These are phyloP conservation scores for Coremacera marginata DNA, from an alignment of 2,888 invertebrate species.

Conservation along the genomic window DNA sequence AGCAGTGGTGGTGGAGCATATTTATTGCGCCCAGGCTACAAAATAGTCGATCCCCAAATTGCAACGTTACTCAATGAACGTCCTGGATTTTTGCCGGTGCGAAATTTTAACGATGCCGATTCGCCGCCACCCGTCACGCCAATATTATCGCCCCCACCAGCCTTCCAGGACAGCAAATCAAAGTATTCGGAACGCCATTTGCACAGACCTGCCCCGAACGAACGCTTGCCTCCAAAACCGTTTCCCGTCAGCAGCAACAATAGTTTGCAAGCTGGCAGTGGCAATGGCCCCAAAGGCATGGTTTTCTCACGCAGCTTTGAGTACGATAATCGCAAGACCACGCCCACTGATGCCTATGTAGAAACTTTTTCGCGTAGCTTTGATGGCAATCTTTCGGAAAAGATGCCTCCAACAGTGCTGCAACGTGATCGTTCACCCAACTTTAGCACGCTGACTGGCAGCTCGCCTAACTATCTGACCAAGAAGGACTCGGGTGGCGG, in stretches of 20 bases:
- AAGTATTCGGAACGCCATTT: constrained; percentile 55
- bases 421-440: constrained; percentile 65
- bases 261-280: constrained; percentile 50
- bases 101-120: constrained; percentile 64
- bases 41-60: constrained; percentile 66
- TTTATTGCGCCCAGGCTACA: constrained; percentile 64
- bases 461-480: constrained; percentile 68
- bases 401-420: constrained; percentile 49
- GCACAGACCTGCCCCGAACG: constrained; percentile 47
- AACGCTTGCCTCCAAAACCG: constrained; percentile 42
- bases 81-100: constrained; percentile 68
- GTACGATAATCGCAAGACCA: constrained; percentile 65
- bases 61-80: constrained; percentile 67
- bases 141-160: constrained; percentile 79
- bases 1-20: constrained; percentile 36
- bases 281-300: constrained; percentile 62
- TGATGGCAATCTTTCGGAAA: constrained; percentile 67
- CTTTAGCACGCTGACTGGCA: constrained; percentile 67
- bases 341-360: constrained; percentile 62
- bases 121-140: constrained; percentile 78
- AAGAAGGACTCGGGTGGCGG: constrained; percentile 61
- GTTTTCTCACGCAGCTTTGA: constrained; percentile 69
- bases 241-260: constrained; percentile 10
- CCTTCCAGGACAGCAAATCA: constrained; percentile 74
- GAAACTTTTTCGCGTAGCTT: constrained; percentile 69